Conservation (phyloP, 2,797 vertebrate species). For the Anisognathus igniventris region DNA sequence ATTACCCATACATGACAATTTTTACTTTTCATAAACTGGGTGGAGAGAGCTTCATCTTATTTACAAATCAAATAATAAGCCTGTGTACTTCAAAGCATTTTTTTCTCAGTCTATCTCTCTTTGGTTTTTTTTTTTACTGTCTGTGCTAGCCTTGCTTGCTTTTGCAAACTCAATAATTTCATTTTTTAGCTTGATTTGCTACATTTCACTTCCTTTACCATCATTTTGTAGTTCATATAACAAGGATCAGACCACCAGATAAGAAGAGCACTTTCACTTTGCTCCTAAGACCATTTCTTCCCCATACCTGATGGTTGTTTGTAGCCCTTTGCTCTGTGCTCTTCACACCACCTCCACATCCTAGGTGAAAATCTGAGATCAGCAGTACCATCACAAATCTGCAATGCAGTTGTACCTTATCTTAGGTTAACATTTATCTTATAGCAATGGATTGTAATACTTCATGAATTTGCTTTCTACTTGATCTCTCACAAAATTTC, state of each 20-base stretch:
- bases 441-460: background rate
- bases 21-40: slow-evolving; percentile 60
- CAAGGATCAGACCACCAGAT: background rate
- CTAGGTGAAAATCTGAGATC: background rate
- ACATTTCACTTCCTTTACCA: background rate
- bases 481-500: background rate
- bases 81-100: slow-evolving; percentile 38
- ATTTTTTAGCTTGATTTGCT: background rate
- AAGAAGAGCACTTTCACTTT: background rate
- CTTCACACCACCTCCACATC: background rate
- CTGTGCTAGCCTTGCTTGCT: background rate
- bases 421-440: background rate
- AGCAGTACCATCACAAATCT: background rate
- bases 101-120: background rate
- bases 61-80: slow-evolving; percentile 52
- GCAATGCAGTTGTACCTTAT: background rate
- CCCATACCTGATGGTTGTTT: background rate
- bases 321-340: background rate
- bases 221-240: background rate
- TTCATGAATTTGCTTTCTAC: background rate
- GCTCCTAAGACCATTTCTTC: background rate
- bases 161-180: background rate
- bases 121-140: background rate
- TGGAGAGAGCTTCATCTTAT: slow-evolving; percentile 58
- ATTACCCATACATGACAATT: slow-evolving; percentile 50